A percentile compares a stretch with the other conserved stretches of the same genome.
Conservation (phyloP, 1,140 invertebrate genomes). For the Argopecten irradians region DNA sequence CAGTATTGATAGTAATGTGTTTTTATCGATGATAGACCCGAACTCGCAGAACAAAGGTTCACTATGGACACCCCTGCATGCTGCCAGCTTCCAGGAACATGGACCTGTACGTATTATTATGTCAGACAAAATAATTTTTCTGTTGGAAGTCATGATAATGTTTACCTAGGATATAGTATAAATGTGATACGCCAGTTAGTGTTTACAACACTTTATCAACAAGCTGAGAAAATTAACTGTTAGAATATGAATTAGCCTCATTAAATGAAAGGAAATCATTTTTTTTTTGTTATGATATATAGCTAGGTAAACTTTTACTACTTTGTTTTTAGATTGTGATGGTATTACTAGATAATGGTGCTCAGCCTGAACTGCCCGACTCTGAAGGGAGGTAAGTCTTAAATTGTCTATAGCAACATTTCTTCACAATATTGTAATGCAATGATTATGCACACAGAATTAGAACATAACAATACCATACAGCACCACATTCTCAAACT, state of each 20-base stretch:
- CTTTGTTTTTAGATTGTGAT: conserved; percentile 66
- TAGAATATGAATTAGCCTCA: not conserved
- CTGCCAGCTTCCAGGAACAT: conserved; percentile 75
- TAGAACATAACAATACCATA: no score
- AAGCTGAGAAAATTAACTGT: not conserved
- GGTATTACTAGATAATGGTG: conserved; percentile 68
- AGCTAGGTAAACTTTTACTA: not conserved
- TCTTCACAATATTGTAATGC: no score
- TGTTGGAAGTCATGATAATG: no score
- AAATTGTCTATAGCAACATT: no score
- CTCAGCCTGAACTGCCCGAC: conserved; percentile 67
- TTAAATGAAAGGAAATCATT: not conserved
- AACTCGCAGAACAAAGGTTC: conserved; percentile 70
- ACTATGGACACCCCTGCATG: conserved; percentile 74
- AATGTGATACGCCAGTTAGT: no score
- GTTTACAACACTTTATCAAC: no score
- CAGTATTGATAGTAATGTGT: no score
- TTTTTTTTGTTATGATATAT: not conserved
- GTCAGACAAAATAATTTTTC: no score
- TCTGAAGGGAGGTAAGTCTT: conserved; percentile 64
- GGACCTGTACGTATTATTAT: conserved; percentile 65
- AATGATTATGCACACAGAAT: no score
- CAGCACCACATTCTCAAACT: no score
- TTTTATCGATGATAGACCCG: conserved; percentile 59
- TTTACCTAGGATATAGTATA: no score